These are phyloP conservation scores for Synanthedon tipuliformis DNA, from an alignment of 2,888 invertebrate genomes.

Conservation along the genomic window DNA sequence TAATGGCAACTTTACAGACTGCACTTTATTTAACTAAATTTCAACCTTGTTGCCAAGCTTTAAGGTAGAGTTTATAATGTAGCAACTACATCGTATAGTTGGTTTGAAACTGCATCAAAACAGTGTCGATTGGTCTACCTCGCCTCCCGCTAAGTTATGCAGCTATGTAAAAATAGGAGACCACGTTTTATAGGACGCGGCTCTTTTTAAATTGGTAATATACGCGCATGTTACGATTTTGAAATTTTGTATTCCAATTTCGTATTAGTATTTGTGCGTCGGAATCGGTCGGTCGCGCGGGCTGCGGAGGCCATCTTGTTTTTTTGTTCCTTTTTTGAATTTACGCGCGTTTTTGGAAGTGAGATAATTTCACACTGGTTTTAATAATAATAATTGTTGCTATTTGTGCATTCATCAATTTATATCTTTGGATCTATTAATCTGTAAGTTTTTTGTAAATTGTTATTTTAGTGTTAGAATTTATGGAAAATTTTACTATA, in stretches of 20 bases:
- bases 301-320: constrained; percentile 33
- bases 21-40: constrained; percentile 6
- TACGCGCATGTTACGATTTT: constrained; percentile 41
- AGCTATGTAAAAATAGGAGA: constrained; percentile 10
- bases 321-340: constrained; percentile 16
- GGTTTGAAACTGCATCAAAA: constrained; percentile 13
- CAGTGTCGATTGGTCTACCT: constrained; percentile 23
- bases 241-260: constrained; percentile 38
- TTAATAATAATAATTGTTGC: too few species aligned
- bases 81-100: constrained; percentile 8
- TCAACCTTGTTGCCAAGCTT: constrained; percentile 1
- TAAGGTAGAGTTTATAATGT: constrained; percentile 13
- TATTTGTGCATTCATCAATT: too few species aligned
- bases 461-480: too few species aligned
- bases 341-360: neutral
- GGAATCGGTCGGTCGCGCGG: constrained; percentile 25
- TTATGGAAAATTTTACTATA: too few species aligned
- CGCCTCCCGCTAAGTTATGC: constrained; percentile 12
- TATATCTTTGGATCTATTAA: too few species aligned
- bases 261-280: constrained; percentile 51
- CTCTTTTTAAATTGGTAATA: constrained; percentile 26
- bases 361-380: too few species aligned
- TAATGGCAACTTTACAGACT: constrained; percentile 32
- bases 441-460: too few species aligned
- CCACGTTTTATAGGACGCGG: constrained; percentile 19